Conservation (phyloP, 2,888 invertebrate genomes). For the Yponomeuta plumbellus region DNA sequence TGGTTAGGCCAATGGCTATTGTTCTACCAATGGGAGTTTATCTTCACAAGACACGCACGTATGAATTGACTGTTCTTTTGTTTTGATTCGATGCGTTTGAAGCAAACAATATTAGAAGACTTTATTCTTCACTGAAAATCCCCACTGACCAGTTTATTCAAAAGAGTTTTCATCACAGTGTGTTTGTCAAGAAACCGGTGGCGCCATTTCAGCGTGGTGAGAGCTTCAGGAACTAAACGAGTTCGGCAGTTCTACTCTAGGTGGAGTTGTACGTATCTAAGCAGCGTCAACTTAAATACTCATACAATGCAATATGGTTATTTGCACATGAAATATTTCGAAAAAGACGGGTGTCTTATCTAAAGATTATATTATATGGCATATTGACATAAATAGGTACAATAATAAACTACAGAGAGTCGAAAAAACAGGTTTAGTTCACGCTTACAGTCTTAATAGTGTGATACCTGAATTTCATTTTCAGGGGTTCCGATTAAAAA, state of each 20-base stretch:
- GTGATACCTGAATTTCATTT: too few species aligned
- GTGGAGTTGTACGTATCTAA: not conserved
- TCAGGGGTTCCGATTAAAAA: too few species aligned
- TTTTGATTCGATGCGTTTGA: not conserved
- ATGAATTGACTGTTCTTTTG: not conserved
- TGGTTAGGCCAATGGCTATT: not conserved
- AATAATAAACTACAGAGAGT: too few species aligned
- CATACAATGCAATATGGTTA: too few species aligned
- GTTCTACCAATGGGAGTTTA: conserved; percentile 1
- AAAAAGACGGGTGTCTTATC: not conserved
- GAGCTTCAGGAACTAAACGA: not conserved
- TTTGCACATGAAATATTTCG: not conserved
- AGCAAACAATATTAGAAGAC: not conserved
- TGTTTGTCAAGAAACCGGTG: not conserved
- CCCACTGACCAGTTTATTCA: not conserved
- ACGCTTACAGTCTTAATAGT: too few species aligned
- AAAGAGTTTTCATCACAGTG: not conserved
- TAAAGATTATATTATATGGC: not conserved
- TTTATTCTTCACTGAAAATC: not conserved
- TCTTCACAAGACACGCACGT: not conserved
- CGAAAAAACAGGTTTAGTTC: too few species aligned
- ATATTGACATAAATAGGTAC: too few species aligned
- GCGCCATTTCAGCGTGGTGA: not conserved
- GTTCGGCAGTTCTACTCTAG: not conserved
- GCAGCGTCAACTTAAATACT: not conserved